Evolutionary conservation across 2,888 invertebrate species (phyloP).

Genomic region (Hirtodrosophila alboralis): DNA sequence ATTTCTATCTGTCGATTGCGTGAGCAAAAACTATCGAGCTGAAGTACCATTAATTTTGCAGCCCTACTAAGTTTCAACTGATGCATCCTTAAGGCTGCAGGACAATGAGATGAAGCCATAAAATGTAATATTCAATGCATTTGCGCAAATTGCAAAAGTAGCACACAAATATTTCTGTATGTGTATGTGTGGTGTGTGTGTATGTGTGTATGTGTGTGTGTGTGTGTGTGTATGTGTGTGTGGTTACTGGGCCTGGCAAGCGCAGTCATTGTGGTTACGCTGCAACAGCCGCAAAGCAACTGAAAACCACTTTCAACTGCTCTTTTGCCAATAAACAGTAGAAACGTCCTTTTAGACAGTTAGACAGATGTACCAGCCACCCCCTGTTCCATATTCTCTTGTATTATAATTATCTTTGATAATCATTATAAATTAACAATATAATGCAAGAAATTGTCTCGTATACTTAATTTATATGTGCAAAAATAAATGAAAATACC

Average conservation of each 20-base stretch:
- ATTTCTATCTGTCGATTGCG: too few species aligned
- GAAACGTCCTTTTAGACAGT: too few species aligned
- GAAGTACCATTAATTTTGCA: too few species aligned
- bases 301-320: conserved; percentile 25
- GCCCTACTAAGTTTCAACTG: too few species aligned
- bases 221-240: conserved; percentile 1
- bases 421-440: too few species aligned
- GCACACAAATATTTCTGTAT: conserved; percentile 3
- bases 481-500: too few species aligned
- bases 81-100: conserved; percentile 1
- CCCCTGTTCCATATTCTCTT: too few species aligned
- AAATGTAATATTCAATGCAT: conserved; percentile 26
- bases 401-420: too few species aligned
- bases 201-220: conserved; percentile 2
- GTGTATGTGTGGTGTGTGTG: neutral
- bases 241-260: conserved; percentile 25
- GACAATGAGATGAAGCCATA: conserved; percentile 15
- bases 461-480: too few species aligned
- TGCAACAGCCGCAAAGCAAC: conserved; percentile 49
- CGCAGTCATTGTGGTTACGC: conserved; percentile 62
- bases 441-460: too few species aligned
- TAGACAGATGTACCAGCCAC: too few species aligned
- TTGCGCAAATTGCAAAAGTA: conserved; percentile 15
- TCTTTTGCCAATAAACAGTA: neutral
- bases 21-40: too few species aligned